These are phyloP conservation scores for Chymomyza caudatula DNA, from an alignment of 2,888 invertebrate species.

Conservation along the genomic window DNA sequence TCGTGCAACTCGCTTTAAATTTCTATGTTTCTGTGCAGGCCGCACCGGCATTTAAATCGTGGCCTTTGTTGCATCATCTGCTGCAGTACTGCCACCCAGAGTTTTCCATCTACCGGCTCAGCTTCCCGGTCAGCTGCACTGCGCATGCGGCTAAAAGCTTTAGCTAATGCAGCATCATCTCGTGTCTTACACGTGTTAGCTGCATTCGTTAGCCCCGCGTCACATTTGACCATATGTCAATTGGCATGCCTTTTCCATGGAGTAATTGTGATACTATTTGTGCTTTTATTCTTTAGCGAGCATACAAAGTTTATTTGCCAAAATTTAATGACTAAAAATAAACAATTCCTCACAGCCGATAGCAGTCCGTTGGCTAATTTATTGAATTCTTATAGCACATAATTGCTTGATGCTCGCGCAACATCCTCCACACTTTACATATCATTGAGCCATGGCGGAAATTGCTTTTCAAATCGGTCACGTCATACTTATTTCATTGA, in stretches of 20 bases:
- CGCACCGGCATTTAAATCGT: conserved; percentile 33
- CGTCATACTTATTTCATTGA: conserved; percentile 66
- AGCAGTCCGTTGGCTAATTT: conserved; percentile 46
- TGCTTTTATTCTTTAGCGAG: conserved; percentile 23
- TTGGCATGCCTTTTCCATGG: conserved; percentile 13
- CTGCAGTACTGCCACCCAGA: background rate
- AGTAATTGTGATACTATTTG: conserved; percentile 11
- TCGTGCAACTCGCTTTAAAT: conserved; percentile 8
- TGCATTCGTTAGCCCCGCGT: background rate
- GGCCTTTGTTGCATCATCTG: conserved; percentile 27
- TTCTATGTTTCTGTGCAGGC: conserved; percentile 9
- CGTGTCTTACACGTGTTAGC: conserved; percentile 29
- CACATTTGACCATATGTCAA: conserved; percentile 35
- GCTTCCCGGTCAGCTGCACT: conserved; percentile 14
- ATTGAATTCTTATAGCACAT: conserved; percentile 44
- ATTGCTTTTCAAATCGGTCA: conserved; percentile 58
- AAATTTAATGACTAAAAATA: conserved; percentile 64
- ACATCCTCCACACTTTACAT: conserved; percentile 50
- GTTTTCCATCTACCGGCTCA: background rate
- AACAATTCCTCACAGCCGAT: conserved; percentile 42
- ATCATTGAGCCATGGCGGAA: conserved; percentile 45
- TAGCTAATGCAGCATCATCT: conserved; percentile 20
- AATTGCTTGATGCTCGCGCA: conserved; percentile 29
- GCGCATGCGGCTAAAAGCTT: conserved; percentile 49
- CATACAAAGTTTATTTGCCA: conserved; percentile 52